phyloP scores from a whole-genome alignment of 2,797 vertebrate genomes.

The Sus cebifrons region DNA sequence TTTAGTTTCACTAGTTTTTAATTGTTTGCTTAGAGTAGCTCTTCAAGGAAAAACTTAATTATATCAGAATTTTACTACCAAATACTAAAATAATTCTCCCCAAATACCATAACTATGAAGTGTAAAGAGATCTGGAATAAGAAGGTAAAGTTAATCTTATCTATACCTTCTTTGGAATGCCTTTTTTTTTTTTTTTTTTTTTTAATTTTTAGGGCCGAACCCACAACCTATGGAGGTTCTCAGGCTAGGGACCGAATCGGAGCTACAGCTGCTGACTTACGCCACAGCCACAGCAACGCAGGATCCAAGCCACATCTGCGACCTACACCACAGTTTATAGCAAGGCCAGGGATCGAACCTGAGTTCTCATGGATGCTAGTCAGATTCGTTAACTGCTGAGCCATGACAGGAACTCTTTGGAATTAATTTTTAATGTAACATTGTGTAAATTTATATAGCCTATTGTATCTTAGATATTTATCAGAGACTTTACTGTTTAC shows the following conservation, averaged over 20 bases:
- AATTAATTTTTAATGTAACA: conserved; percentile 35
- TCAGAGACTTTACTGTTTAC: conserved; percentile 20
- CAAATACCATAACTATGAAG: conserved; percentile 32
- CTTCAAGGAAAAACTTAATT: neutral
- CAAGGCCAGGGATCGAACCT: no score
- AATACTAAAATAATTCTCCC: conserved; percentile 5
- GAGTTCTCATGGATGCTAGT: no score
- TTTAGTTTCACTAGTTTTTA: conserved; percentile 44
- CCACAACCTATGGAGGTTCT: no score
- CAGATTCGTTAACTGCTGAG: no score
- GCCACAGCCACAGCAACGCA: no score
- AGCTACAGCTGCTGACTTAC: no score
- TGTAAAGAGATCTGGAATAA: conserved; percentile 32
- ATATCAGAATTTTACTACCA: conserved; percentile 49
- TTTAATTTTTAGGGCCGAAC: no score
- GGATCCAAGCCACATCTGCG: no score
- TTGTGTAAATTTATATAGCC: conserved; percentile 20
- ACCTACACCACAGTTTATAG: no score
- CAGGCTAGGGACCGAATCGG: no score
- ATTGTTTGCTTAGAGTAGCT: conserved; percentile 47
- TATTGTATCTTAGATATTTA: conserved; percentile 22
- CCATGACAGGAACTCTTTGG: neutral
- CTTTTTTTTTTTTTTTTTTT: neutral
- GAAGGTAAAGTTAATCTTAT: conserved; percentile 26
- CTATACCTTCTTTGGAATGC: conserved; percentile 20